Percentiles rank a stretch among this genome's conserved stretches.
These are phyloP conservation scores for Melanargia galathea DNA, from an alignment of 2,888 invertebrate genomes.

Conservation along the genomic window DNA sequence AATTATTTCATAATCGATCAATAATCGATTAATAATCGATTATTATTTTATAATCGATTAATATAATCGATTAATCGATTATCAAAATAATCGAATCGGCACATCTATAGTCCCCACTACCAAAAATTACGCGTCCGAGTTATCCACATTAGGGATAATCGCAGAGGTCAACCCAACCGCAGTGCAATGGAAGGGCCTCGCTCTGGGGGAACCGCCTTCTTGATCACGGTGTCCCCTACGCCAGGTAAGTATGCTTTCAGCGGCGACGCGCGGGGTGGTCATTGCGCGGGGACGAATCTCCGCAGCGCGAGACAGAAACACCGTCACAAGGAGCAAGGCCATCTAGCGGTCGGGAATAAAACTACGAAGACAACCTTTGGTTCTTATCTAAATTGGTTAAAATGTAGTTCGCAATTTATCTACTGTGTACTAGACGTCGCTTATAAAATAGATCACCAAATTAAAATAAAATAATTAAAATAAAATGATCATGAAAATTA, in stretches of 20 bases:
- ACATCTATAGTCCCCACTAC: constrained; percentile 29
- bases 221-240: constrained; percentile 33
- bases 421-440: not conserved
- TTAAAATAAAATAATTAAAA: no score
- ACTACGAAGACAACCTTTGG: not conserved
- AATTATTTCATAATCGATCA: no score
- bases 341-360: constrained; percentile 5
- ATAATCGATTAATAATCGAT: no score
- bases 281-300: constrained; percentile 8
- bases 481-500: not conserved
- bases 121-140: constrained; percentile 26
- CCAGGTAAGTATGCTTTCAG: constrained; percentile 30
- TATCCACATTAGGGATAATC: constrained; percentile 32
- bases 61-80: no score
- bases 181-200: constrained; percentile 34
- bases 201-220: constrained; percentile 36
- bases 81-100: no score
- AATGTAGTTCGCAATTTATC: not conserved
- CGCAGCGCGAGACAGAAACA: constrained; percentile 17
- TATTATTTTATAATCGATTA: no score
- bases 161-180: constrained; percentile 35
- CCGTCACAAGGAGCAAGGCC: not conserved
- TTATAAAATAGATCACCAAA: not conserved
- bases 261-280: not conserved
- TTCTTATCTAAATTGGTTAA: not conserved